Evolutionary conservation across 2,797 vertebrate genomes (phyloP).

Genomic region (Cossypha polioptera): DNA sequence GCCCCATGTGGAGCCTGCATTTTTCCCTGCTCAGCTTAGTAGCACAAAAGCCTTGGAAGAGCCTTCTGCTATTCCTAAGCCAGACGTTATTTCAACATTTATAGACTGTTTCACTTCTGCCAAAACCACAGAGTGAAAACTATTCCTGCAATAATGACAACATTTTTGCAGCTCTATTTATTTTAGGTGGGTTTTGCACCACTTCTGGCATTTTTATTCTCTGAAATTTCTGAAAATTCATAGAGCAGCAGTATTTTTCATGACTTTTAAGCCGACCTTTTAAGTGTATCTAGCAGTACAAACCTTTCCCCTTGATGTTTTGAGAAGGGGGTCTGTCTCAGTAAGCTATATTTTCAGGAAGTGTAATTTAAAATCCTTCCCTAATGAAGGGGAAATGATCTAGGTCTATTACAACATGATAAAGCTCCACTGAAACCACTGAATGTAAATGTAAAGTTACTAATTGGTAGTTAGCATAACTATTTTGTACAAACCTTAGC

Average conservation of each 20-base stretch:
- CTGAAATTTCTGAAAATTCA: not conserved
- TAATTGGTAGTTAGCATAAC: not conserved
- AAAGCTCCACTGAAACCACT: not conserved
- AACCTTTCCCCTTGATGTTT: not conserved
- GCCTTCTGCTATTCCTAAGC: not conserved
- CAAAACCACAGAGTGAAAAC: constrained; percentile 14
- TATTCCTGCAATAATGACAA: not conserved
- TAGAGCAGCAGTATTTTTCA: not conserved
- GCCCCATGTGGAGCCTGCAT: not conserved
- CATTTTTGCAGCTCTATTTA: not conserved
- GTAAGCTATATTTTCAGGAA: not conserved
- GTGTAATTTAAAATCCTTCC: not conserved
- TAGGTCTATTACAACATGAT: not conserved
- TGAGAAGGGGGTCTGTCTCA: not conserved
- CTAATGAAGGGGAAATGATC: not conserved
- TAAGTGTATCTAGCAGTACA: not conserved
- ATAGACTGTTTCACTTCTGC: not conserved
- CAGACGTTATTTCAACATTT: not conserved
- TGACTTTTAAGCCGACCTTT: not conserved
- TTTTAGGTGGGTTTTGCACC: not conserved
- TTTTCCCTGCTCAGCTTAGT: not conserved
- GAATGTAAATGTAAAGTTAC: not conserved
- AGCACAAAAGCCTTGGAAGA: not conserved
- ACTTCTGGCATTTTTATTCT: not conserved
- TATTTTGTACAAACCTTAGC: not conserved